Percentiles rank a stretch among this genome's conserved stretches.
Evolutionary conservation across 2,888 invertebrate species (phyloP).

Genomic region (Chirona hameri): DNA sequence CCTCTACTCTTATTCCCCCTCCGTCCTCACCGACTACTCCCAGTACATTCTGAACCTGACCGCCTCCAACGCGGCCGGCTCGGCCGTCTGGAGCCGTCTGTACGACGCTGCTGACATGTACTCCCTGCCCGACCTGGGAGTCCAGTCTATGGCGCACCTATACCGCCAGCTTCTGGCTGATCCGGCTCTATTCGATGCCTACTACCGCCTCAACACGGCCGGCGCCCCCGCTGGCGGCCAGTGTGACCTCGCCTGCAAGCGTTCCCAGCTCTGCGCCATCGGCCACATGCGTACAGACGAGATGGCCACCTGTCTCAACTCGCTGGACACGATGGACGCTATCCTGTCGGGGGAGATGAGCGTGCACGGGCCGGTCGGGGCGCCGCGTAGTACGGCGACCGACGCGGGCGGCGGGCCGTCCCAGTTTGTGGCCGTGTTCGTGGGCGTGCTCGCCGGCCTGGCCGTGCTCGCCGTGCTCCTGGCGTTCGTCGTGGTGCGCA

Average conservation of each 20-base stretch:
- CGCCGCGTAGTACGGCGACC: neutral
- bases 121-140: constrained; percentile 33
- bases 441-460: neutral
- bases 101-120: constrained; percentile 37
- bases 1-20: constrained; percentile 35
- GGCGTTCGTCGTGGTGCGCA: neutral
- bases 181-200: constrained; percentile 36
- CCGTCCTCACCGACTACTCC: constrained; percentile 34
- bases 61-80: constrained; percentile 31
- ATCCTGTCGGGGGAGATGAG: neutral
- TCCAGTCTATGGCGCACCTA: constrained; percentile 33
- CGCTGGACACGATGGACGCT: neutral
- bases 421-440: neutral
- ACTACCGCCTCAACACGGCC: constrained; percentile 38
- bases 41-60: constrained; percentile 39
- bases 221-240: constrained; percentile 35
- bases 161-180: constrained; percentile 33
- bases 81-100: constrained; percentile 35
- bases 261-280: constrained; percentile 37
- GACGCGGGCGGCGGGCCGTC: too few relatives aligned
- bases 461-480: neutral
- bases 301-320: constrained; percentile 33
- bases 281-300: constrained; percentile 32
- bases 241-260: constrained; percentile 36
- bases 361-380: neutral